Evolutionary conservation across 2,888 invertebrate species (phyloP).

Genomic region (Linhomoeus sp.): DNA sequence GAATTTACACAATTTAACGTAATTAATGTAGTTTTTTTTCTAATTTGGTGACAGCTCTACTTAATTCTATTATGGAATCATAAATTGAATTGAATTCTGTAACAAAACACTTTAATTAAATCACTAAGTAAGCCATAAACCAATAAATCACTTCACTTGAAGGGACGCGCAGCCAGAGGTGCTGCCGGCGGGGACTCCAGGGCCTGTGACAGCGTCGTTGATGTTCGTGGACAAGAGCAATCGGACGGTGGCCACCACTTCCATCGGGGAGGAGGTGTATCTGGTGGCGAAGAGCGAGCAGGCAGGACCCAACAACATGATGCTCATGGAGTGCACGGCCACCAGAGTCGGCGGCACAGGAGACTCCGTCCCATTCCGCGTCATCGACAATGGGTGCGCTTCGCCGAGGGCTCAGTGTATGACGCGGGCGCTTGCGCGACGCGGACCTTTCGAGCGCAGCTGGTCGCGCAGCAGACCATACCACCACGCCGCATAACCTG

Average conservation of each 20-base stretch:
- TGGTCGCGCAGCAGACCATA: too few species aligned
- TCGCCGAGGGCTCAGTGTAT: slow-evolving; percentile 19
- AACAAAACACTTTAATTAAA: too few species aligned
- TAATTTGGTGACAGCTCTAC: too few species aligned
- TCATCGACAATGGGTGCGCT: slow-evolving; percentile 5
- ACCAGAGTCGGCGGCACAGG: slow-evolving; percentile 25
- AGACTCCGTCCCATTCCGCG: slow-evolving; percentile 24
- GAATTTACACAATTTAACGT: too few species aligned
- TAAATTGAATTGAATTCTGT: too few species aligned
- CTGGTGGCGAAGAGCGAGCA: slow-evolving; percentile 23
- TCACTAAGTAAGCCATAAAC: too few species aligned
- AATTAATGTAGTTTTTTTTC: too few species aligned
- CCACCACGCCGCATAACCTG: too few species aligned
- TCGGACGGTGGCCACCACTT: slow-evolving; percentile 18
- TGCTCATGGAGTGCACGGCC: slow-evolving; percentile 27
- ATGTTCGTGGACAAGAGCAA: slow-evolving; percentile 22
- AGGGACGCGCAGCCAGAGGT: slow-evolving; percentile 17
- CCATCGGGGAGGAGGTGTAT: slow-evolving; percentile 23
- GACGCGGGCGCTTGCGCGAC: slow-evolving; percentile 26
- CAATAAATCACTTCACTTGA: too few species aligned
- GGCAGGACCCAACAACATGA: slow-evolving; percentile 28
- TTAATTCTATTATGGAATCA: too few species aligned
- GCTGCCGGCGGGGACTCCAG: slow-evolving; percentile 23
- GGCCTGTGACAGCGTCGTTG: slow-evolving; percentile 25
- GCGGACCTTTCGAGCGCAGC: too few species aligned